These are phyloP conservation scores for Pelvicachromis taeniatus DNA, from an alignment of 2,113 vertebrate genomes.

Conservation along the genomic window DNA sequence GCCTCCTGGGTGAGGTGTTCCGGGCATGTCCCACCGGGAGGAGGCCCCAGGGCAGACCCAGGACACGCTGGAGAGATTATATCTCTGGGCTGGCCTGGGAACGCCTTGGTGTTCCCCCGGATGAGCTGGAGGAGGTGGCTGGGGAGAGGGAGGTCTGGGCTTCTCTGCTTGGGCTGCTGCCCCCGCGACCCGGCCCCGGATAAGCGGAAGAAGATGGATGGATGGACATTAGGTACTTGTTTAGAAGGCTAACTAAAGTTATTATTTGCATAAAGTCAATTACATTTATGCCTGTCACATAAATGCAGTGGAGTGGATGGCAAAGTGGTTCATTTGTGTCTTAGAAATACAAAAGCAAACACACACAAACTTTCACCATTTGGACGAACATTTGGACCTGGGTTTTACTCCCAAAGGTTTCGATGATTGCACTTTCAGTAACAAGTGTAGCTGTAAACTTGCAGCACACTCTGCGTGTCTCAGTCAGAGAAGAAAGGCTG, in stretches of 20 bases:
- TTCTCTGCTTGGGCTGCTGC: no score
- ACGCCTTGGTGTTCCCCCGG: no score
- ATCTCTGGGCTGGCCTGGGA: no score
- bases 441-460: not conserved
- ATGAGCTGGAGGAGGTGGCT: no score
- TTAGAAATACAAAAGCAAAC: not conserved
- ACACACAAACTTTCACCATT: no score
- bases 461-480: not conserved
- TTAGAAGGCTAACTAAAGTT: not conserved
- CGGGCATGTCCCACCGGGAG: no score
- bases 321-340: not conserved
- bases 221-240: not conserved
- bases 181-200: no score
- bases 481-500: not conserved
- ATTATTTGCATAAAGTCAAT: not conserved
- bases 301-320: not conserved
- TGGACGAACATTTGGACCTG: not conserved
- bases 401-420: not conserved
- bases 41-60: no score
- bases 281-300: not conserved
- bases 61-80: no score
- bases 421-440: not conserved
- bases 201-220: no score
- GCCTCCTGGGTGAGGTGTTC: no score
- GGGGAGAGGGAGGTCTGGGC: no score